Evolutionary conservation across 2,888 invertebrate genomes (phyloP).

Genomic region (Eubasilissa splendida): DNA sequence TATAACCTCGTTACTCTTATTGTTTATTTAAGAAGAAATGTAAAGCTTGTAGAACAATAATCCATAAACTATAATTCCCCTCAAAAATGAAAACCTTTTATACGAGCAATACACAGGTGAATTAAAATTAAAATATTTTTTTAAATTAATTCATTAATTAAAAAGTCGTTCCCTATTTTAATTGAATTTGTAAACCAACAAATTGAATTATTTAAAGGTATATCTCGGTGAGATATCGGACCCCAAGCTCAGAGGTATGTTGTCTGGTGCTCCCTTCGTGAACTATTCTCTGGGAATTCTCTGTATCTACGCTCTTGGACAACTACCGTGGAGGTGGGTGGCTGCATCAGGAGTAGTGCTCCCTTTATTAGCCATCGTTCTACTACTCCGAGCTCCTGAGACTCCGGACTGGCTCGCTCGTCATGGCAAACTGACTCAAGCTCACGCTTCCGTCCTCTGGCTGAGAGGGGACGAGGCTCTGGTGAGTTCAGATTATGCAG

Average conservation of each 20-base stretch:
- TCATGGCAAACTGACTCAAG: constrained; percentile 72
- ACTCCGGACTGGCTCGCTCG: constrained; percentile 84
- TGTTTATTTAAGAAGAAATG: too few relatives aligned
- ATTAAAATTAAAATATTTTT: neutral
- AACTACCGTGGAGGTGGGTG: constrained; percentile 80
- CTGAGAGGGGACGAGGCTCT: constrained; percentile 74
- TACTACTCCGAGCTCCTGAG: constrained; percentile 80
- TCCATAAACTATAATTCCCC: too few relatives aligned
- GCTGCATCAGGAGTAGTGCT: constrained; percentile 77
- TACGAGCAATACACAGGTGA: too few relatives aligned
- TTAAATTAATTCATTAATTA: too few relatives aligned
- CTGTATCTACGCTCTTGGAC: constrained; percentile 79
- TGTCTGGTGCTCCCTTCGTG: constrained; percentile 82
- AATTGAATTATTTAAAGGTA: constrained; percentile 70
- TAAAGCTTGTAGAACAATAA: too few relatives aligned
- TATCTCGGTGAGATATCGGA: constrained; percentile 84
- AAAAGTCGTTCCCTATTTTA: too few relatives aligned
- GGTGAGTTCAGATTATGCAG: constrained; percentile 62
- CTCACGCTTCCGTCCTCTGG: constrained; percentile 74
- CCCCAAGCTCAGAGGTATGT: constrained; percentile 77
- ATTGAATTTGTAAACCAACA: too few relatives aligned
- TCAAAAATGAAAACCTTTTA: too few relatives aligned
- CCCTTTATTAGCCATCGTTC: constrained; percentile 74
- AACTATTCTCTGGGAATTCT: constrained; percentile 84
- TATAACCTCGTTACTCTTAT: too few relatives aligned